Evolutionary conservation across 2,888 invertebrate genomes (phyloP).

Genomic region (Papilio gigon): DNA sequence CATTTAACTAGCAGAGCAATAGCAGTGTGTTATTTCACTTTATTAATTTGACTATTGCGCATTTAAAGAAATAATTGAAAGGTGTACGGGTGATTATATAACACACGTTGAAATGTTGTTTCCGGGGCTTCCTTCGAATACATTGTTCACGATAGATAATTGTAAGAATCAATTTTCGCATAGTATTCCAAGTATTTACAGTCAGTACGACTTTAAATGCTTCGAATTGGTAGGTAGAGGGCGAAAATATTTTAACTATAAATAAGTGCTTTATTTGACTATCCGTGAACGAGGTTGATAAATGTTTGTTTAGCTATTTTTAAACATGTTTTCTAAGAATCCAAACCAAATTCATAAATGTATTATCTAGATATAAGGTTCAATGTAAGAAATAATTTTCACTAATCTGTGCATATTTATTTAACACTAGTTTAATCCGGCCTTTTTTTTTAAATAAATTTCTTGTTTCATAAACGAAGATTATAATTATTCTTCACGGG

Average conservation of each 20-base stretch:
- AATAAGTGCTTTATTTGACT: neutral
- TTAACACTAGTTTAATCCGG: neutral
- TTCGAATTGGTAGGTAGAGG: neutral
- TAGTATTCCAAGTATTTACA: too few species aligned
- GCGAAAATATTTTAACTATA: neutral
- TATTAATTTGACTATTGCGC: conserved; percentile 21
- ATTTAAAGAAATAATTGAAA: neutral
- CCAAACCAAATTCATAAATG: neutral
- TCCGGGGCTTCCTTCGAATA: neutral
- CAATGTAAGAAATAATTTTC: neutral
- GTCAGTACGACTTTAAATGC: neutral
- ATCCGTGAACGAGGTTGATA: neutral
- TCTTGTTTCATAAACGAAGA: too few species aligned
- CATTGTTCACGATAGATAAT: neutral
- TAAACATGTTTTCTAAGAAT: neutral
- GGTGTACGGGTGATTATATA: conserved; percentile 9
- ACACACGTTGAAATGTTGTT: conserved; percentile 1
- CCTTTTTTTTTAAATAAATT: neutral
- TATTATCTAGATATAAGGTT: too few species aligned
- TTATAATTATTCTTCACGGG: too few species aligned
- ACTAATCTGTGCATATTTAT: neutral
- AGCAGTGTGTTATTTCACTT: conserved; percentile 3
- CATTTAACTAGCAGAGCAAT: conserved; percentile 17
- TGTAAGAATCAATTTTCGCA: neutral
- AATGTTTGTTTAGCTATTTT: conserved; percentile 10